A percentile compares a stretch with the other conserved stretches of the same genome.
These are phyloP conservation scores for Pangasianodon hypophthalmus DNA, from an alignment of 2,113 vertebrate genomes.

Conservation along the genomic window DNA sequence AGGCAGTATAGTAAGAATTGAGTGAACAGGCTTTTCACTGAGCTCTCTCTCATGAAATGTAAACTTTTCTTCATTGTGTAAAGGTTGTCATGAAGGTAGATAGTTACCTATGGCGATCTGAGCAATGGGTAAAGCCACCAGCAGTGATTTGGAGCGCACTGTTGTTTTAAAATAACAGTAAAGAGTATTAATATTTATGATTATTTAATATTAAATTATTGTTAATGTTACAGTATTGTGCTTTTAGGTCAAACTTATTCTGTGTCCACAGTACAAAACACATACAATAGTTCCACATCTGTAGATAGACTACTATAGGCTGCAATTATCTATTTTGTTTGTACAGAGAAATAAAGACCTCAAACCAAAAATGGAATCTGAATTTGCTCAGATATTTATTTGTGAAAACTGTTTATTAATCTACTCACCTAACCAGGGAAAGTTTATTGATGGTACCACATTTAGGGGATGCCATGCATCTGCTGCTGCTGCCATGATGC, in stretches of 20 bases:
- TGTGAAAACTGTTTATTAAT: neutral
- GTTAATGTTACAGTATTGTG: neutral
- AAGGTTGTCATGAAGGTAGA: neutral
- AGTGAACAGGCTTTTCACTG: neutral
- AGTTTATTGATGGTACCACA: too few relatives aligned
- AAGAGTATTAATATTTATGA: neutral
- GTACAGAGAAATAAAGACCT: neutral
- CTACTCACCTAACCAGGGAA: conserved; percentile 10
- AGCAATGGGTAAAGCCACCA: conserved; percentile 58
- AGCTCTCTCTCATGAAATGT: neutral
- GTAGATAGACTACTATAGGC: neutral
- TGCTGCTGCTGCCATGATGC: neutral
- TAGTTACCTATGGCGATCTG: conserved; percentile 52
- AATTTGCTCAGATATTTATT: neutral
- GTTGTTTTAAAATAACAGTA: neutral
- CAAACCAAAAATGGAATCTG: neutral
- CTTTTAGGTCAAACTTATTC: neutral
- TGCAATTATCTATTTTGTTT: neutral
- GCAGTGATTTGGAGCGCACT: conserved; percentile 56
- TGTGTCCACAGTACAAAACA: neutral
- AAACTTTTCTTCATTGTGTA: neutral
- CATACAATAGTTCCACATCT: neutral
- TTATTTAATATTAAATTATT: neutral
- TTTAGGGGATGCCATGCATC: neutral
- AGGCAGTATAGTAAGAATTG: neutral